These are phyloP conservation scores for Clupea harengus DNA, from an alignment of 2,113 vertebrate genomes.

Conservation along the genomic window DNA sequence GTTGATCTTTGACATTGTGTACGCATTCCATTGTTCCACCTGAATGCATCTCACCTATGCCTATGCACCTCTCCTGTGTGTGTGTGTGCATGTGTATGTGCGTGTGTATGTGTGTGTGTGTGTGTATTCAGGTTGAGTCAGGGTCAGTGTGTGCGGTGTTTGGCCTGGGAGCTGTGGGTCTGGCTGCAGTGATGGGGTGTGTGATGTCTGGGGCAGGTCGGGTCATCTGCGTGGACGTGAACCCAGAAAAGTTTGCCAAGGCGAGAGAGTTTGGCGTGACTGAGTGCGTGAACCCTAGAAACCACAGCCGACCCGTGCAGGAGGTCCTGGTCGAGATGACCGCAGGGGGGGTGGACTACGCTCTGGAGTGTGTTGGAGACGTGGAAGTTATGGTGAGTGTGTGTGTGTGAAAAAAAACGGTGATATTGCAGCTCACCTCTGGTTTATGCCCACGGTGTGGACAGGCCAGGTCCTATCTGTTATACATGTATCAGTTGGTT, in stretches of 20 bases:
- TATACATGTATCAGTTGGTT: too few relatives aligned
- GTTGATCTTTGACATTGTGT: too few relatives aligned
- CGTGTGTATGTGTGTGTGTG: background rate
- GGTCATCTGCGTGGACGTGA: constrained; percentile 80
- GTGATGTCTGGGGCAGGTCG: constrained; percentile 71
- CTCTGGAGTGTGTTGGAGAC: constrained; percentile 80
- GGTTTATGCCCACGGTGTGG: too few relatives aligned
- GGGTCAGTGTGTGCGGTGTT: constrained; percentile 81
- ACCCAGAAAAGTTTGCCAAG: constrained; percentile 72
- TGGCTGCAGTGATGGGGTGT: constrained; percentile 79
- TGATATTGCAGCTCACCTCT: too few relatives aligned
- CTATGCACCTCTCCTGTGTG: background rate
- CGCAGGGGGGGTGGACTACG: constrained; percentile 76
- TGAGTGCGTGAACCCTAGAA: constrained; percentile 77
- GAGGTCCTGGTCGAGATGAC: constrained; percentile 78
- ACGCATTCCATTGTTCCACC: too few relatives aligned
- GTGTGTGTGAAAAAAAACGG: background rate
- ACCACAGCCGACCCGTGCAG: constrained; percentile 70
- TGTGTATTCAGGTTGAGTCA: constrained; percentile 71
- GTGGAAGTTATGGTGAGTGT: constrained; percentile 67
- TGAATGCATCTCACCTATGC: background rate
- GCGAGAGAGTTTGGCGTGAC: constrained; percentile 78
- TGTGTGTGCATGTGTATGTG: background rate
- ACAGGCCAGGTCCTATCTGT: too few relatives aligned
- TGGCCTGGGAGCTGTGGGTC: constrained; percentile 80